Percentiles rank a stretch among this genome's conserved stretches.
These are phyloP conservation scores for Orthochromis indermauri DNA, from an alignment of 2,113 vertebrate genomes.

Conservation along the genomic window DNA sequence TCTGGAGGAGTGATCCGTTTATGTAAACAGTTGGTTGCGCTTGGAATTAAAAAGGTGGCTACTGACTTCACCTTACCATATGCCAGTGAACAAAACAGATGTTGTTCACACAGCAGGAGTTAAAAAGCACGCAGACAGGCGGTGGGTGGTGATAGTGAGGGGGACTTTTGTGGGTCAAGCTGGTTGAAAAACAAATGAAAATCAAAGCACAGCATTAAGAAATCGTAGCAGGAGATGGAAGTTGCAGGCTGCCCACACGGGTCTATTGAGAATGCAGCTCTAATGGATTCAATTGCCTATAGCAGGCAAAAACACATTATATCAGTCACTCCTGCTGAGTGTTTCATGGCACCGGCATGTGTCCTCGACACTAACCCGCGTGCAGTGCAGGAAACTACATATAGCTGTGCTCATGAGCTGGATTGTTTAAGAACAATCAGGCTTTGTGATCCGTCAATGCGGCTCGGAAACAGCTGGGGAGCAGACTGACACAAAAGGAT, in stretches of 20 bases:
- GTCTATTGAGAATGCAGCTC: background rate
- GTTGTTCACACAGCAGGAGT: background rate
- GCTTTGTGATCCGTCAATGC: background rate
- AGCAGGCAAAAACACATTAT: background rate
- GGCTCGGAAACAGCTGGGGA: background rate
- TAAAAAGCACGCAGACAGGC: background rate
- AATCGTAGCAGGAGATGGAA: background rate
- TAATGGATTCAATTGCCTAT: slow-evolving; percentile 1
- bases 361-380: background rate
- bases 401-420: background rate
- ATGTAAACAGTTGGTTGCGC: background rate
- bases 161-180: background rate
- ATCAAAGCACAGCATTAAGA: background rate
- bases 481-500: slow-evolving; percentile 9
- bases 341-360: background rate
- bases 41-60: background rate
- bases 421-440: slow-evolving; percentile 16
- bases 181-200: slow-evolving; percentile 6
- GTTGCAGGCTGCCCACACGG: slow-evolving; percentile 10
- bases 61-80: background rate
- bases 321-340: background rate
- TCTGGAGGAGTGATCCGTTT: slow-evolving; percentile 18
- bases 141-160: background rate
- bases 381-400: background rate
- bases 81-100: slow-evolving; percentile 5